Evolutionary conservation across 2,797 vertebrate genomes (phyloP).

Genomic region (Acanthopagrus latus): DNA sequence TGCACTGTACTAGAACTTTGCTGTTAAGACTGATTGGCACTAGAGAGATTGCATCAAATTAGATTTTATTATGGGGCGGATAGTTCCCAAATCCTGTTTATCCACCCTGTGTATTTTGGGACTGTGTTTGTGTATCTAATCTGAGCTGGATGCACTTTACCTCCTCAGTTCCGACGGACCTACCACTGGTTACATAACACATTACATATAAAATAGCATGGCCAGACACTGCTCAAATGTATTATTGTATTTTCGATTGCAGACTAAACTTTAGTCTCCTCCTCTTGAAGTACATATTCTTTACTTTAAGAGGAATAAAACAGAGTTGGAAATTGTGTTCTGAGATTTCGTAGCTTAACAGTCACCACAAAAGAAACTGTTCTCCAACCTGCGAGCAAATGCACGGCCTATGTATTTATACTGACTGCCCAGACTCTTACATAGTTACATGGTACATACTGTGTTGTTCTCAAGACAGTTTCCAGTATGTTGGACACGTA

Average conservation of each 20-base stretch:
- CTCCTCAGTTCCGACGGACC: not conserved
- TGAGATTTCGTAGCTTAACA: too few relatives aligned
- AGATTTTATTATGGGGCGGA: conserved; percentile 57
- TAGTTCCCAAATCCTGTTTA: conserved; percentile 44
- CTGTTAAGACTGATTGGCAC: conserved; percentile 63
- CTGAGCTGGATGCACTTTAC: not conserved
- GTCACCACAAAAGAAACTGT: too few relatives aligned
- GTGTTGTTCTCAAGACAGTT: not conserved
- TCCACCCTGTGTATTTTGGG: conserved; percentile 9
- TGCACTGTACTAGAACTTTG: conserved; percentile 43
- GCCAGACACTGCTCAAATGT: not conserved
- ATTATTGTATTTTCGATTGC: not conserved
- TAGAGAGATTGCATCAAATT: conserved; percentile 66
- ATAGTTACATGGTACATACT: too few relatives aligned
- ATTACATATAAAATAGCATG: not conserved
- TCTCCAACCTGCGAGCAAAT: too few relatives aligned
- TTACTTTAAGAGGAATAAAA: not conserved
- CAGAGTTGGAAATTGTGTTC: too few relatives aligned
- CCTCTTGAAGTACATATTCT: not conserved
- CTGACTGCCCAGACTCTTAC: not conserved
- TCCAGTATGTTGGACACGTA: not conserved
- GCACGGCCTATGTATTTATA: not conserved
- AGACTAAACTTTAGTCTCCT: not conserved
- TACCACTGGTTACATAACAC: not conserved
- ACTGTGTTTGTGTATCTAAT: conserved; percentile 13